Base-by-base conservation (phyloP, 2,888 invertebrate genomes). In the Cistogaster globosa region DNA sequence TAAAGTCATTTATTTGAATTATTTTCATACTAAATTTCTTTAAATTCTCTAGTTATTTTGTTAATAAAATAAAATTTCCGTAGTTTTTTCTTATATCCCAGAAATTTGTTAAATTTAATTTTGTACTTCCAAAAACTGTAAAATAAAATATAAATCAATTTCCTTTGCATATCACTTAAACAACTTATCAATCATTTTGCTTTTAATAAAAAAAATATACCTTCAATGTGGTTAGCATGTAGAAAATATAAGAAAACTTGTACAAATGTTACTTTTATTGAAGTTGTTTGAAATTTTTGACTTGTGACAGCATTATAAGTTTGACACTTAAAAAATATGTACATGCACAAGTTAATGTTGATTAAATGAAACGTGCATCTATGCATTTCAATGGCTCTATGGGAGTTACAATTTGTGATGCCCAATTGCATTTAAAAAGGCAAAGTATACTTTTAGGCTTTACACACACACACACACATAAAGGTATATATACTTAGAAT, bases 301-400 rank as follows among this genome's bases (percentile, higher is more conserved):
- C 74, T 81, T 84, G 83, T 83, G 85, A 74, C 85, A 78, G 74
- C 76, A 68, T 79, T 85, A 81, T 83, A 72, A 83, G 72, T 86
- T 83, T 86, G 83, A 86, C 83, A 86, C 81, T 87, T 36, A 18
- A 67, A 53, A 38, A 55, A 58, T 42, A 55, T 22, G 16, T 32
- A 32, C 32, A 71, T 7, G 65, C 51, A 74, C 58, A 55, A 36
- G 48, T 58, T 18, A 48, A 62, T 32, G 42, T 62, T 83, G 77
- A 55, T 62, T 67, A 55, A 68, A 79, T 60, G 22, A 55, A 67
- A 72, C 55, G 18, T 82, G 69, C 42, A 65, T 57, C 32, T 60
- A 12, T 51, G 8, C 42, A 58, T 57, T 14, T 16, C 1, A 51
- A 18, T 51, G 4, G 51, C 42, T 76, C 16, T 55, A n/a, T 42